Conservation (phyloP, 2,113 vertebrate species). For the Podarcis raffonei region DNA sequence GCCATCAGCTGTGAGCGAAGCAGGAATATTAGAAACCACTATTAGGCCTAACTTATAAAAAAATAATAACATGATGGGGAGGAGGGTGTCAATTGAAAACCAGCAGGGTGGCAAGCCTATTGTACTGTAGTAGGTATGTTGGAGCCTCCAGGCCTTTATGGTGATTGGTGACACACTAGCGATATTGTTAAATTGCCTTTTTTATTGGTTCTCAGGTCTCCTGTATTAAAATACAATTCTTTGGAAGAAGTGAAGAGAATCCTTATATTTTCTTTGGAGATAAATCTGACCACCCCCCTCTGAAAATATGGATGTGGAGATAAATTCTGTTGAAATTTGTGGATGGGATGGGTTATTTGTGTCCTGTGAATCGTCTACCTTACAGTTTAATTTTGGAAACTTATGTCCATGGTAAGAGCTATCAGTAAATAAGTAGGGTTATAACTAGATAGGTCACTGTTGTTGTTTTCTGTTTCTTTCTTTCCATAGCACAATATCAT, state of each 20-base stretch:
- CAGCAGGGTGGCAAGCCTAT: slow-evolving; percentile 66
- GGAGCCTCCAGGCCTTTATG: slow-evolving; percentile 72
- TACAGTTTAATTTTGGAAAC: background rate
- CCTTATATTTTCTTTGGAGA: slow-evolving; percentile 53
- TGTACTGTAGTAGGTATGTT: slow-evolving; percentile 48
- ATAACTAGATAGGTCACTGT: slow-evolving; percentile 29
- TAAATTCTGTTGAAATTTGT: slow-evolving; percentile 20
- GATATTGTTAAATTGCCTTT: slow-evolving; percentile 78
- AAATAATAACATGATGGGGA: slow-evolving; percentile 43
- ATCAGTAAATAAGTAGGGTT: slow-evolving; percentile 59
- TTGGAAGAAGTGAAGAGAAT: slow-evolving; percentile 73
- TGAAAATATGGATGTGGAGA: slow-evolving; percentile 16
- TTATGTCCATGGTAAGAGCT: background rate
- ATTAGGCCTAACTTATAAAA: slow-evolving; percentile 31
- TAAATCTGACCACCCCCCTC: slow-evolving; percentile 28
- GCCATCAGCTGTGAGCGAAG: slow-evolving; percentile 34
- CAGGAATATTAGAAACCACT: slow-evolving; percentile 42
- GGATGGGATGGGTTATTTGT: background rate
- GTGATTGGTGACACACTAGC: slow-evolving; percentile 73
- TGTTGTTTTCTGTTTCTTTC: background rate
- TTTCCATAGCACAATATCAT: background rate
- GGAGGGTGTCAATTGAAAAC: slow-evolving; percentile 71
- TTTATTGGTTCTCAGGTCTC: slow-evolving; percentile 77
- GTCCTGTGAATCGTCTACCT: background rate
- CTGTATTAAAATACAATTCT: slow-evolving; percentile 71